Base-by-base conservation (phyloP, 2,113 vertebrate genomes). In the Myotis yumanensis region DNA sequence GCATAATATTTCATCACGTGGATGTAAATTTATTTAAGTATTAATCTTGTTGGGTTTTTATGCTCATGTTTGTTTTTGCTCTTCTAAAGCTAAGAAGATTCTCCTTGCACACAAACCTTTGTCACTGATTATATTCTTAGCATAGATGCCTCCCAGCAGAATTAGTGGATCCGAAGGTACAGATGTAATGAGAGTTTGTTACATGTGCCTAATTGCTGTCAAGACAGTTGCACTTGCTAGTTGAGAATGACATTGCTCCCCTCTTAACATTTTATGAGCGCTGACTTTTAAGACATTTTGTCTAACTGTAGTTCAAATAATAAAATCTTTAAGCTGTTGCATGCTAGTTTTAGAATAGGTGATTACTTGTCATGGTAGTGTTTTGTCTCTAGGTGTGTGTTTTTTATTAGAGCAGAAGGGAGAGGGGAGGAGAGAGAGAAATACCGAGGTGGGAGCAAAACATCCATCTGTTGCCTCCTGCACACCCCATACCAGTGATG, bases 291-390 rank as follows among this genome's bases (percentile, higher is more conserved):
- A 20, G 46, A 35, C 1, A 8, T 22, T 83, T 76, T 28, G 72
- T n/a, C 35, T 28, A 17, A 16, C 57, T 46, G 30, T 57, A 16
- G 30, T 84, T 72, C 18, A 35, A 0, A 30, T 43, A 35, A 46
- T 16, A 6, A 16, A 51, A 22, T 4, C 54, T n/a, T 35, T 7
- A 40, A 30, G 66, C 59, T 37, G 20, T 23, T 17, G 3, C 2
- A 9, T 8, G 15, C 64, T 54, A 8, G 30, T 73, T 82, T 68
- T 64, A 28, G 64, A 59, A 10, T 12, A 51, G 52, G 37, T 1
- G 1, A 3, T 66, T 4, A 2, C 32, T 32, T 30, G 51, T 52
- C 17, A 0, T 5, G 28, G 18, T 37, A 32, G 30, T 22, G 16
- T 0, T 1, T 30, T 32, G 59, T 17, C n/a, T 68, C n/a, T n/a